Percentiles rank a stretch among this genome's conserved stretches.
Evolutionary conservation across 2,113 vertebrate species (phyloP).

Genomic region (Daboia siamensis): DNA sequence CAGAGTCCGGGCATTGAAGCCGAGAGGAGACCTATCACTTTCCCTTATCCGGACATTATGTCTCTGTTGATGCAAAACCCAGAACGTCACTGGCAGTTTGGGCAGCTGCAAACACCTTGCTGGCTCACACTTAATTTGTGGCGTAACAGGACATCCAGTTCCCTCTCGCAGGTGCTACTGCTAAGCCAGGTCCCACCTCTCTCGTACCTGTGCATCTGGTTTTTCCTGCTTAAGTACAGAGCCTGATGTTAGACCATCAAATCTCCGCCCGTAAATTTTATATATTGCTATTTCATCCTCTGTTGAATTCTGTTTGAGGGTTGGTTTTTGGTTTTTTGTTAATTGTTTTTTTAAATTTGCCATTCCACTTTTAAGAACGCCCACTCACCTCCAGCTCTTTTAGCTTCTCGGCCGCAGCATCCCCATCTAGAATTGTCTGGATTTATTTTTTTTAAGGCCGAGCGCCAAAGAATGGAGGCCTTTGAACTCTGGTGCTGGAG

Average conservation of each 20-base stretch:
- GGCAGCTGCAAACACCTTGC: background rate
- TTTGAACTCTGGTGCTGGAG: no score
- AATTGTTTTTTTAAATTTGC: background rate
- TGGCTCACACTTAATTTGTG: background rate
- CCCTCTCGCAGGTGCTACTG: background rate
- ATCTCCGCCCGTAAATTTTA: background rate
- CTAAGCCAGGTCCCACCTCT: background rate
- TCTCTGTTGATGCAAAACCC: background rate
- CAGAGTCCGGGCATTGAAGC: background rate
- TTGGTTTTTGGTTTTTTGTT: background rate
- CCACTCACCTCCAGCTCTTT: background rate
- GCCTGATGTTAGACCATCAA: background rate
- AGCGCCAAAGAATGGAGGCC: no score
- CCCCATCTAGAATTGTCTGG: background rate
- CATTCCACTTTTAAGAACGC: background rate
- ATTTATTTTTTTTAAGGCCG: background rate
- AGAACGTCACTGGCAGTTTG: background rate
- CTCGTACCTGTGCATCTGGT: background rate
- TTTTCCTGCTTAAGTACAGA: background rate
- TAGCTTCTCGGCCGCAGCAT: background rate
- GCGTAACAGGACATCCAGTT: background rate
- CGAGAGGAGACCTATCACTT: background rate
- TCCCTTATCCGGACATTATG: background rate
- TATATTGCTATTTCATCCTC: background rate
- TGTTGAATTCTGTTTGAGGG: background rate